Evolutionary conservation across 64 coral and sea anemone genomes (phyloP), one percentile per base, ranked within the genome.

Genomic region (Astreopora myriophthalma): DNA sequence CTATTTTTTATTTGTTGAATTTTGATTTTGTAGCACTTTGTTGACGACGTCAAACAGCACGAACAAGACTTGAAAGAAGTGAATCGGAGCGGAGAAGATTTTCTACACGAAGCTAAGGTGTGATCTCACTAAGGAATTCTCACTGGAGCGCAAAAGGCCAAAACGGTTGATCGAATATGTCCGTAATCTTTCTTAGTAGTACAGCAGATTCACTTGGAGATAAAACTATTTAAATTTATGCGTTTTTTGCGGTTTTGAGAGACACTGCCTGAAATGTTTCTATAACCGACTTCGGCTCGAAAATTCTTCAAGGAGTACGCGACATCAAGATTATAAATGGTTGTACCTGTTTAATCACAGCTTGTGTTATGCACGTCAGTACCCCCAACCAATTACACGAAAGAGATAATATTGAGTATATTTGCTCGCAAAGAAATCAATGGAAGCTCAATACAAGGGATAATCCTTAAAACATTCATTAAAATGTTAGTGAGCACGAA

Each of bases 31-130:
- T 42, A 98, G 96, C 86, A 88, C 64, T 98, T 98, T 90, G 93
- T 98, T 9, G 90, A 92, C 65, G 96, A 98, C 44, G 96, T 98
- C 4, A 98, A 95, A 87, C 71, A 89, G 1, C 96, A 98, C 79
- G 96, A 98, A 32, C 34, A 48, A 67, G 96, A 98, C 34, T 76
- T 98, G 34, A 94, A 98, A 77, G 90, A 85, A 19, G 96, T 98
- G 34, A 98, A 98, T 42, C 93, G 95, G 30, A 90, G 93, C 13
- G 96, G 96, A 33, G 96, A 98, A 87, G 93, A 95, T 87, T 98
- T 98, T 65, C 48, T 98, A 32, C 96, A 98, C 74, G 96, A 98
- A 77, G 96, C 96, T 0, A 98, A 98, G 96, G 96, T 98, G 88
- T n/a, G n/a, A n/a, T n/a, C n/a, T n/a, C n/a, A n/a, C n/a, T n/a